These are phyloP conservation scores for Luscinia megarhynchos DNA, from an alignment of 2,797 vertebrate genomes.

Conservation along the genomic window DNA sequence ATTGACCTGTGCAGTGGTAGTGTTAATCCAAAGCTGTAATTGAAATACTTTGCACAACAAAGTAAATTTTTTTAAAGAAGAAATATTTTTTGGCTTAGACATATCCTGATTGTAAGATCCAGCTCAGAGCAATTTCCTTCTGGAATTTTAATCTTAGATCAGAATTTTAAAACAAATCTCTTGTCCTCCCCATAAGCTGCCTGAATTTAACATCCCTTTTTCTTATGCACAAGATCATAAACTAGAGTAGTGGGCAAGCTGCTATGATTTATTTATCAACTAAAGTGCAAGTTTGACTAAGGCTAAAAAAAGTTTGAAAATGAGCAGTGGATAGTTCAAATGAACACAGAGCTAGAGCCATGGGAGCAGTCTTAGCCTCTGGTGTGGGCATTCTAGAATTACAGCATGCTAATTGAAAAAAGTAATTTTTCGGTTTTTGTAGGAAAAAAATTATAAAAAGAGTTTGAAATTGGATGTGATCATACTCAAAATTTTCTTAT, in stretches of 20 bases:
- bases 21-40: not conserved
- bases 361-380: not conserved
- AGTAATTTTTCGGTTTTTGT: too few species aligned
- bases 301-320: not conserved
- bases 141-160: not conserved
- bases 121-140: not conserved
- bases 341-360: not conserved
- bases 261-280: not conserved
- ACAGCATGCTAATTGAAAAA: not conserved
- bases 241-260: not conserved
- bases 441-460: not conserved
- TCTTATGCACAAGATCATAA: not conserved
- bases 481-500: not conserved
- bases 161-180: not conserved
- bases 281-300: not conserved
- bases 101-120: not conserved
- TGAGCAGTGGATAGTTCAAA: not conserved
- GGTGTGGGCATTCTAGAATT: not conserved
- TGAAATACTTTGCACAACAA: not conserved
- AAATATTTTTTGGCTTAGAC: not conserved
- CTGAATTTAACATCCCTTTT: not conserved
- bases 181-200: rapidly evolving
- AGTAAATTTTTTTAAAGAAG: not conserved
- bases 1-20: not conserved
- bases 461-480: not conserved